These are phyloP conservation scores for Neoascia interrupta DNA, from an alignment of 2,888 invertebrate species.

Conservation along the genomic window DNA sequence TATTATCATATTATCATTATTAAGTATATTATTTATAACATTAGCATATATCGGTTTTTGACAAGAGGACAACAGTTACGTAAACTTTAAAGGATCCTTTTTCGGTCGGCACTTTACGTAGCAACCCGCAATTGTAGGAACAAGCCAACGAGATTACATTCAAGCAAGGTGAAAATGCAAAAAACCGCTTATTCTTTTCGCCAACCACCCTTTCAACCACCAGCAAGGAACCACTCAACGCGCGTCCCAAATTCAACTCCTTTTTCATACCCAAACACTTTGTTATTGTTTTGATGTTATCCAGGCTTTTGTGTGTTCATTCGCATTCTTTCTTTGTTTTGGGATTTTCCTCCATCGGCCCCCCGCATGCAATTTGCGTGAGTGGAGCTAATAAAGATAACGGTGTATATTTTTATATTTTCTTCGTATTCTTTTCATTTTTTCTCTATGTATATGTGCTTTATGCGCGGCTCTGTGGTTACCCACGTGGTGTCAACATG, in stretches of 20 bases:
- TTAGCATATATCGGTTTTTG: too few relatives aligned
- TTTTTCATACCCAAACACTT: constrained; percentile 41
- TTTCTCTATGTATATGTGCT: constrained; percentile 12
- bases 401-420: constrained; percentile 62
- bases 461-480: constrained; percentile 35
- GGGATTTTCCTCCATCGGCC: constrained; percentile 33
- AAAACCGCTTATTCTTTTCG: constrained; percentile 17
- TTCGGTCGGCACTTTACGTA: too few relatives aligned
- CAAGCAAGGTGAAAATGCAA: constrained; percentile 33
- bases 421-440: constrained; percentile 32
- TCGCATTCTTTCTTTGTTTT: constrained; percentile 56
- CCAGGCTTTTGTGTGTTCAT: constrained; percentile 61
- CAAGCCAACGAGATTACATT: constrained; percentile 13
- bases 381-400: constrained; percentile 70
- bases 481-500: constrained; percentile 68
- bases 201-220: background rate
- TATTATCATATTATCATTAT: too few relatives aligned
- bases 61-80: too few relatives aligned
- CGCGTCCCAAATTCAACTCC: constrained; percentile 33
- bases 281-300: constrained; percentile 69
- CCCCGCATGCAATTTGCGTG: constrained; percentile 66
- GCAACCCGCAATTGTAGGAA: background rate
- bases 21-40: too few relatives aligned
- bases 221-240: constrained; percentile 13
- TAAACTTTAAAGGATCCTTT: too few relatives aligned